Conservation (phyloP, 2,113 vertebrate species). For the Phylloscopus whistleri region DNA sequence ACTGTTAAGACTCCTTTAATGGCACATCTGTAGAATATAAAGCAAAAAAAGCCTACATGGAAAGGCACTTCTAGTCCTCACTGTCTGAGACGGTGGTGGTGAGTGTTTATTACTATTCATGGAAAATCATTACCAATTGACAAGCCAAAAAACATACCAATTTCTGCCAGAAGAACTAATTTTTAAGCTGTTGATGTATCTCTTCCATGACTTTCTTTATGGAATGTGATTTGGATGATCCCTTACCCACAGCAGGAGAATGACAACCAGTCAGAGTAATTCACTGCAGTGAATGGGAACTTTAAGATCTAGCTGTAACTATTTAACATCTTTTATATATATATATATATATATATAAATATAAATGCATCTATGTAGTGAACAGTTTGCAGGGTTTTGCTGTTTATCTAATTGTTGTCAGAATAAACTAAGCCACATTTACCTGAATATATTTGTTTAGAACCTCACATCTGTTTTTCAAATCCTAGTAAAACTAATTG, state of each 20-base stretch:
- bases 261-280: neutral
- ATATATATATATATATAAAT: neutral
- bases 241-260: neutral
- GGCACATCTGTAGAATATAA: constrained; percentile 51
- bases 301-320: neutral
- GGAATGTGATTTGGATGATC: constrained; percentile 25
- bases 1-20: constrained; percentile 35
- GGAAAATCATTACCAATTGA: constrained; percentile 48
- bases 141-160: constrained; percentile 38
- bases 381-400: neutral
- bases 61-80: constrained; percentile 22
- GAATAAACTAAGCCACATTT: neutral
- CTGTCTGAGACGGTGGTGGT: neutral
- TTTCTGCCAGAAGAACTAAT: constrained; percentile 27
- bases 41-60: constrained; percentile 12
- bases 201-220: constrained; percentile 20
- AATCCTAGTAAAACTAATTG: neutral
- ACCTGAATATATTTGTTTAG: neutral
- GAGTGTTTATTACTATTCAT: constrained; percentile 45
- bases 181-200: neutral
- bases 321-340: neutral
- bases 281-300: neutral
- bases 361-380: neutral
- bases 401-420: neutral
- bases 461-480: neutral